phyloP scores from a whole-genome alignment of 2,113 vertebrate genomes.

The Ondatra zibethicus region DNA sequence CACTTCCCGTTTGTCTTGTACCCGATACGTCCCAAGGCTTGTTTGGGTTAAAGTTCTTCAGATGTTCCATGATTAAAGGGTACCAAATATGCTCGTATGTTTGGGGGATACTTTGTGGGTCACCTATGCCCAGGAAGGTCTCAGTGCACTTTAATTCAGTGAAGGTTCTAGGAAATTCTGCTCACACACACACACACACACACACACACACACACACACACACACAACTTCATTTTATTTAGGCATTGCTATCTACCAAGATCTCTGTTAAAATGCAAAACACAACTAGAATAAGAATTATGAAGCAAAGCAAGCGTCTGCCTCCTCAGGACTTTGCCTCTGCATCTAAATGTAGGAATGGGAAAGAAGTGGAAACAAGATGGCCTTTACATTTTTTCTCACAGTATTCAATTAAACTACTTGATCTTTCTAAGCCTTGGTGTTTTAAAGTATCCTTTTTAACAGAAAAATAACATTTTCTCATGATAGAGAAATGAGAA shows the following conservation, averaged over 20 bases:
- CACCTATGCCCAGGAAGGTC: background rate
- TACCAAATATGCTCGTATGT: background rate
- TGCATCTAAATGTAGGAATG: background rate
- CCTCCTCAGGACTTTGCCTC: background rate
- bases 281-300: background rate
- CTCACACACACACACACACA: no score
- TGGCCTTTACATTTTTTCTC: conserved; percentile 57
- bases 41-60: background rate
- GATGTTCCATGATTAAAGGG: background rate
- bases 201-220: no score
- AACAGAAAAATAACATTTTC: conserved; percentile 47
- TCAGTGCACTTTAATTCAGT: background rate
- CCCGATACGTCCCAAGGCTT: background rate
- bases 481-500: conserved; percentile 34
- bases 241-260: background rate
- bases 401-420: conserved; percentile 67
- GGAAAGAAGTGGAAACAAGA: conserved; percentile 54
- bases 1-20: background rate
- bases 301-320: conserved; percentile 18
- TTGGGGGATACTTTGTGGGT: background rate
- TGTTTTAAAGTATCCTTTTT: conserved; percentile 38
- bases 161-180: background rate
- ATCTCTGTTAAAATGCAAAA: conserved; percentile 50
- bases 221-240: background rate
- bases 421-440: conserved; percentile 66